A percentile compares a stretch with the other conserved stretches of the same genome.
These are phyloP conservation scores for Ailurus styani DNA, from an alignment of 2,113 vertebrate species.

Conservation along the genomic window DNA sequence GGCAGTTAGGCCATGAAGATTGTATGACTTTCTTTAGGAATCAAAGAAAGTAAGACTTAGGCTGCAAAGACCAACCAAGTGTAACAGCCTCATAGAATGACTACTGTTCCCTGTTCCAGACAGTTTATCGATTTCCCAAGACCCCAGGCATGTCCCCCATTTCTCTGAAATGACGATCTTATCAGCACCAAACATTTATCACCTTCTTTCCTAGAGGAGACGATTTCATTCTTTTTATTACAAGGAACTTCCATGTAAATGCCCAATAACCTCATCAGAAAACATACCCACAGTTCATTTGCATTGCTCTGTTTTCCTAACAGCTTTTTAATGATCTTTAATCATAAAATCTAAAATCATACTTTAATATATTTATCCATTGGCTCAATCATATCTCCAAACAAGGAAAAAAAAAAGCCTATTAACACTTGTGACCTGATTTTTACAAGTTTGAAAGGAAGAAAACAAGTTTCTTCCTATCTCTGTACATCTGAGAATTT, in stretches of 20 bases:
- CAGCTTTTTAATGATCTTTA: background rate
- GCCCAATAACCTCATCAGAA: background rate
- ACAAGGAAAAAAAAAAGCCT: no score
- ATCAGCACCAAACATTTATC: no score
- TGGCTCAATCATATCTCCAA: background rate
- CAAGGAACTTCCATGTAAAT: background rate
- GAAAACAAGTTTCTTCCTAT: background rate
- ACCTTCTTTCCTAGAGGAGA: background rate
- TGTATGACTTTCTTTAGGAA: background rate
- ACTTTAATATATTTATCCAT: background rate
- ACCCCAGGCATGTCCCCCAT: fast-evolving
- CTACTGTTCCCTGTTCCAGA: background rate
- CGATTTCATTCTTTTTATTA: no score
- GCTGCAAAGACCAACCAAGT: no score
- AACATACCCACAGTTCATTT: no score
- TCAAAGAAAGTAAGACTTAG: background rate
- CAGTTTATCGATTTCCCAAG: background rate
- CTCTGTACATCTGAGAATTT: background rate
- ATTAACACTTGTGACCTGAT: background rate
- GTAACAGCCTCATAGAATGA: background rate
- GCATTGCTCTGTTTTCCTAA: background rate
- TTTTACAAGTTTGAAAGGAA: background rate
- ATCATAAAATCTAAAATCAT: no score
- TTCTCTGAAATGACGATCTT: background rate
- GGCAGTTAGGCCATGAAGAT: background rate